Evolutionary conservation across 1,140 invertebrate species (phyloP).

Genomic region (Dreissena rostriformis): DNA sequence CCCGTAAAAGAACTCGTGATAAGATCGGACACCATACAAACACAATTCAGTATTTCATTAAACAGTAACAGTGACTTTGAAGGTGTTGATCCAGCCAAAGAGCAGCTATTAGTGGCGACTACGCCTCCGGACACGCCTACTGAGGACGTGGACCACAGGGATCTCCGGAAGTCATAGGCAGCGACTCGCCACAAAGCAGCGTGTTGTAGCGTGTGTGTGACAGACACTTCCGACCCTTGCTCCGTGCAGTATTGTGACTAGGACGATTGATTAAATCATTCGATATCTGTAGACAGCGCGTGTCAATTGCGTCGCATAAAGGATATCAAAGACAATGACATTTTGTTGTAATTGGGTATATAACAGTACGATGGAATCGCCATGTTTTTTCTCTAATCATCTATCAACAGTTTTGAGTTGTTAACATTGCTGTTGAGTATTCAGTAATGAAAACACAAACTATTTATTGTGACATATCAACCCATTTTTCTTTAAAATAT

Average conservation of each 20-base stretch:
- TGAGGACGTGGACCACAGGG: background rate
- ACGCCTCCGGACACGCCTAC: too few species aligned
- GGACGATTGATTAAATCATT: slow-evolving; percentile 10
- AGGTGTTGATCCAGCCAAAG: slow-evolving; percentile 6
- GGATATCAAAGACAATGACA: too few species aligned
- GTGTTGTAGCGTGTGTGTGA: slow-evolving; percentile 38
- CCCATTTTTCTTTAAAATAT: too few species aligned
- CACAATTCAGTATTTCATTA: slow-evolving; percentile 29
- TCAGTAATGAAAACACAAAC: too few species aligned
- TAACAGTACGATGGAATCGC: too few species aligned
- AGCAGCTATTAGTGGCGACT: slow-evolving; percentile 2
- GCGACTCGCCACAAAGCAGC: slow-evolving; percentile 15
- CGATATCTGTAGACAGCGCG: slow-evolving; percentile 29
- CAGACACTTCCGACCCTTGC: background rate
- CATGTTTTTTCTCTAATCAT: too few species aligned
- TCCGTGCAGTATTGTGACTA: slow-evolving; percentile 17
- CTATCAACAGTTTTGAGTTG: too few species aligned
- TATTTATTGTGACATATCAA: too few species aligned
- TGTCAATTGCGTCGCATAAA: background rate
- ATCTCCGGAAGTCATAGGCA: slow-evolving; percentile 4
- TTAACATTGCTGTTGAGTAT: too few species aligned
- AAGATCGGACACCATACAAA: slow-evolving; percentile 22
- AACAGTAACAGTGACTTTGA: slow-evolving; percentile 21
- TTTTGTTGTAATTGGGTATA: too few species aligned
- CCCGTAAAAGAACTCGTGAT: slow-evolving; percentile 10